A percentile compares a stretch with the other conserved stretches of the same genome.
Conservation (phyloP, 2,113 vertebrate species). For the Speoplatyrhinus poulsoni region DNA sequence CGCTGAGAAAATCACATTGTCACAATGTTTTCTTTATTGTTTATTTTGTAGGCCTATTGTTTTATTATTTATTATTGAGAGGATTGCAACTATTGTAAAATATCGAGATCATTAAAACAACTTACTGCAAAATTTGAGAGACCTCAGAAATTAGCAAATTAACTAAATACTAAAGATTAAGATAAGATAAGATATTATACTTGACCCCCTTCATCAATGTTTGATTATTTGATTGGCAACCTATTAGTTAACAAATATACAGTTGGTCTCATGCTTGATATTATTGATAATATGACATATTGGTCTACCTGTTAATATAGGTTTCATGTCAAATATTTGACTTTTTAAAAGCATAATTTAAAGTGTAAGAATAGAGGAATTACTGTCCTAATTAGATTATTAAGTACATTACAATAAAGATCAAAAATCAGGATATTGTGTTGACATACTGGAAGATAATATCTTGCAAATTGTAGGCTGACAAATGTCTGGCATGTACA, state of each 20-base stretch:
- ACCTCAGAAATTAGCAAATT: background rate
- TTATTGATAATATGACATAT: background rate
- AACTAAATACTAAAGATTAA: too few species aligned
- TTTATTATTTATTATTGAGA: background rate
- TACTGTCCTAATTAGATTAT: background rate
- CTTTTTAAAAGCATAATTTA: slow-evolving; percentile 19
- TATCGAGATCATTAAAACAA: background rate
- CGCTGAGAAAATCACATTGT: background rate
- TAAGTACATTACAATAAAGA: background rate
- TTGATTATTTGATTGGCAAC: too few species aligned
- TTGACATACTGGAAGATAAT: background rate
- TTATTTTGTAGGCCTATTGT: background rate
- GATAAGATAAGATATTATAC: background rate
- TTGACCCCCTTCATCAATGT: slow-evolving; percentile 18
- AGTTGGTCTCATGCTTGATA: background rate
- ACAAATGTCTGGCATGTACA: background rate
- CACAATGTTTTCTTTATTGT: background rate
- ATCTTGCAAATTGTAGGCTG: background rate
- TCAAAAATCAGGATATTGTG: too few species aligned
- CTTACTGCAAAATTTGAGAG: background rate
- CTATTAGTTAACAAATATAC: background rate
- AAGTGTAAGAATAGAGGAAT: slow-evolving; percentile 14
- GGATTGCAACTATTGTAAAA: background rate
- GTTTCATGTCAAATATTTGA: background rate
- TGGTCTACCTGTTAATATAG: background rate